A percentile compares a stretch with the other conserved stretches of the same genome.
These are phyloP conservation scores for Pseudocheirus occidentalis DNA, from an alignment of 2,797 vertebrate genomes.

Conservation along the genomic window DNA sequence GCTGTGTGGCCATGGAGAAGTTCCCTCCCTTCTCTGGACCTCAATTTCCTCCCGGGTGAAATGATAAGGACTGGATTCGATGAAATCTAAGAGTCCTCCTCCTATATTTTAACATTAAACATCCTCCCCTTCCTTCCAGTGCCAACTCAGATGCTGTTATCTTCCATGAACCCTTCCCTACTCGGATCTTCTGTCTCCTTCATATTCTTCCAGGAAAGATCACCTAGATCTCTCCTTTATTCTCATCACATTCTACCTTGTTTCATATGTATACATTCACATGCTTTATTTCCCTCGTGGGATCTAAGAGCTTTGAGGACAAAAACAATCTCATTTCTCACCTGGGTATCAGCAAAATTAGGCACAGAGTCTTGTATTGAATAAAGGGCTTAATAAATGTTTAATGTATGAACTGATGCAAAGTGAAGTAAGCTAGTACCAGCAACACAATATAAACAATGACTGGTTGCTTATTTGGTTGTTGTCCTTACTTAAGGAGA, in stretches of 20 bases:
- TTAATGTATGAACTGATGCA: not conserved
- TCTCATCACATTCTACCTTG: not conserved
- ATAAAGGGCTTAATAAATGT: not conserved
- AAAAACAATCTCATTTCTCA: not conserved
- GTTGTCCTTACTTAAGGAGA: no score
- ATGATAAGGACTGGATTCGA: not conserved
- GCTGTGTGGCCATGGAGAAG: not conserved
- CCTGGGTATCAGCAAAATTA: no score
- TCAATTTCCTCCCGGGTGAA: not conserved
- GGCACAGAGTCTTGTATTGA: no score
- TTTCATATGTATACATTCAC: no score
- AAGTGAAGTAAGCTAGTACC: not conserved
- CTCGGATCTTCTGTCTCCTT: not conserved
- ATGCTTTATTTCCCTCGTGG: no score
- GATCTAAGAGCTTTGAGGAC: not conserved
- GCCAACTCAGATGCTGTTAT: not conserved
- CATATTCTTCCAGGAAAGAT: not conserved
- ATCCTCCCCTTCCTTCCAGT: not conserved
- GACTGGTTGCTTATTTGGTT: not conserved
- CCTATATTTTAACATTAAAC: not conserved
- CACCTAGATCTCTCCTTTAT: not conserved
- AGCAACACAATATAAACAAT: not conserved
- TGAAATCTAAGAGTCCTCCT: not conserved
- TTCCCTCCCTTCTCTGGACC: not conserved
- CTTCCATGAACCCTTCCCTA: not conserved